Base-by-base conservation (phyloP, 2,888 invertebrate species). In the Lithodes maja region DNA sequence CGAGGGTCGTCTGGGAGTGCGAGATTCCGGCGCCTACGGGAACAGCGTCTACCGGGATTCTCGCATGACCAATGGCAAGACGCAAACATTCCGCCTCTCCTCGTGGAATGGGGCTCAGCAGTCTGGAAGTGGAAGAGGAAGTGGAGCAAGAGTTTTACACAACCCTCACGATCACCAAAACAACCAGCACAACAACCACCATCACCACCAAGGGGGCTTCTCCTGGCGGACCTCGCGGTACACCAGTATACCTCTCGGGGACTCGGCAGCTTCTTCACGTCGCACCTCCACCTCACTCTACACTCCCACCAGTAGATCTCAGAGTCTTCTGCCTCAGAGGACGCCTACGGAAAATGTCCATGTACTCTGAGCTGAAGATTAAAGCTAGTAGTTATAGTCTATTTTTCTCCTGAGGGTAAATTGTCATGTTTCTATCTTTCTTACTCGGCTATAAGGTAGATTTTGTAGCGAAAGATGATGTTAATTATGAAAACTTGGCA, bases 21-120 rank as follows among this genome's bases (percentile, higher is more conserved):
- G 78, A 15, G 86, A 86, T n/a, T 86, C 86, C 2, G 89, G 55
- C n/a, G 68, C 83, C 52, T 71, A 54, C 52, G 83, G 80, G 55
- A 86, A 90, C 86, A 90, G 87, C 61, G 53, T 90, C 49, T 87
- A 85, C 69, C 86, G 89, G 50, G 89, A 89, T 17, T 86, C 86
- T n/a, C 86, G 86, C 17, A 50, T 82, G 53, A 77, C 86, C 49
- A 86, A 86, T 55, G 82, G 86, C 77, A 85, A 81, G 68, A 74
- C 85, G 2, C 79, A 85, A 61, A 85, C 81, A 2, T 53, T 85
- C 52, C 80, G 89, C 17, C 71, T 89, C 50, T 75, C 89, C 1
- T 84, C 89, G 12, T 86, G 86, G 86, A 74, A 82, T 50, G 86
- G 81, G n/a, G 55, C 86, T 17, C 86, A 82, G 15, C 15, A 50